Conservation (phyloP, 2,888 invertebrate genomes). For the Mythimna loreyi region DNA sequence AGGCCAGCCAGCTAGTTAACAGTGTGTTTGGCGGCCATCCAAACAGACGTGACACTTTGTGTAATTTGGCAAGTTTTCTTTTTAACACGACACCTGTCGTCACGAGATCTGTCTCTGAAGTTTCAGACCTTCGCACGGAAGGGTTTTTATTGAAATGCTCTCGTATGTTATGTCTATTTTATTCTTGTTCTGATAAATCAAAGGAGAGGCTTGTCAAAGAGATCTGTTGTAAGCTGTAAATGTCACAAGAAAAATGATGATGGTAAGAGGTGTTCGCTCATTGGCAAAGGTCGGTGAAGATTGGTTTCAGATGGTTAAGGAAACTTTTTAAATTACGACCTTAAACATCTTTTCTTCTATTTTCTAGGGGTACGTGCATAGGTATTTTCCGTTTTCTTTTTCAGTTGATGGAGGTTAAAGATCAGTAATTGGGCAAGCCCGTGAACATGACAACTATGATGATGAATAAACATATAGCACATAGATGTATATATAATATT, state of each 20-base stretch:
- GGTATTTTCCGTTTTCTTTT: background rate
- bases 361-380: background rate
- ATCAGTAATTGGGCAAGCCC: background rate
- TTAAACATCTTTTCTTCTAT: background rate
- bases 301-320: background rate
- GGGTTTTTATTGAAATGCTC: constrained; percentile 22
- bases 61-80: constrained; percentile 84
- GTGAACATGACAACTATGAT: too few relatives aligned
- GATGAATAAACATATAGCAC: too few relatives aligned
- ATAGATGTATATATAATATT: too few relatives aligned
- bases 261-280: background rate
- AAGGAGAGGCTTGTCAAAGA: background rate
- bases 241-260: background rate
- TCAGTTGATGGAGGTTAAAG: background rate
- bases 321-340: background rate
- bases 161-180: constrained; percentile 12
- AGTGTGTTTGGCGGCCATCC: constrained; percentile 77
- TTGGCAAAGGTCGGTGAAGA: background rate
- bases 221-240: background rate
- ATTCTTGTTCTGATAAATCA: constrained; percentile 13
- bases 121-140: constrained; percentile 64
- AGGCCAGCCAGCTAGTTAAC: constrained; percentile 59
- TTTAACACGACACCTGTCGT: constrained; percentile 82
- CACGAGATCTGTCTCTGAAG: constrained; percentile 74
- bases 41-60: constrained; percentile 80